Percentiles rank a stretch among this genome's conserved stretches.
Evolutionary conservation across 2,797 vertebrate genomes (phyloP).

Genomic region (Percopsis omiscomaycus): DNA sequence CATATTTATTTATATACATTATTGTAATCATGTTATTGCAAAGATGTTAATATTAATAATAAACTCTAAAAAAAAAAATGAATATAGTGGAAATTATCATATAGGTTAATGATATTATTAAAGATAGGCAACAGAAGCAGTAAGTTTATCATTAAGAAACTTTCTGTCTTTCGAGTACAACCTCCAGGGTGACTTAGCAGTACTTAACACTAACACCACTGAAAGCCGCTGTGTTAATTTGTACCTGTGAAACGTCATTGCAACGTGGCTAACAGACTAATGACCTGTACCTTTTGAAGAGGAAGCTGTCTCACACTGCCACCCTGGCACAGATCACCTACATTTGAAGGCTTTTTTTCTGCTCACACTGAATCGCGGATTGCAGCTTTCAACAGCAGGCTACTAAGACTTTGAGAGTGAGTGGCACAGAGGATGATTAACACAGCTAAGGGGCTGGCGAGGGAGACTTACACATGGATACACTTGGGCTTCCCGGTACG

Average conservation of each 20-base stretch:
- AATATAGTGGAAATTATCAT: too few relatives aligned
- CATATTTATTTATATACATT: too few relatives aligned
- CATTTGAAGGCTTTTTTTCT: conserved; percentile 57
- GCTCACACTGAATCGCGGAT: conserved; percentile 52
- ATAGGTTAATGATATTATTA: too few relatives aligned
- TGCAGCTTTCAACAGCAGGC: conserved; percentile 56
- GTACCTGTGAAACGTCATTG: conserved; percentile 51
- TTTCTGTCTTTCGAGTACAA: too few relatives aligned
- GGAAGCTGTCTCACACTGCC: conserved; percentile 36
- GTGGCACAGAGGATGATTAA: conserved; percentile 73
- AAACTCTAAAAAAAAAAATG: too few relatives aligned
- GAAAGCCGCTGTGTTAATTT: conserved; percentile 40
- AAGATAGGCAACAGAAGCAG: too few relatives aligned
- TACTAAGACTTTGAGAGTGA: conserved; percentile 72
- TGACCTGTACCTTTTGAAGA: conserved; percentile 42
- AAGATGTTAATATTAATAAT: too few relatives aligned
- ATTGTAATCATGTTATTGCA: too few relatives aligned
- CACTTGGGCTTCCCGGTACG: conserved; percentile 53
- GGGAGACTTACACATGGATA: conserved; percentile 67
- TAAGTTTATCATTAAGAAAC: too few relatives aligned
- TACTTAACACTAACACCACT: conserved; percentile 13
- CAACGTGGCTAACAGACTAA: conserved; percentile 51
- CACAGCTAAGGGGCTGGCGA: conserved; percentile 56
- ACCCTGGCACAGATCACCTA: conserved; percentile 8
- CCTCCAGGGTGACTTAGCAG: conserved; percentile 3